Base-by-base conservation (phyloP, 2,888 invertebrate genomes). In the Phyllotreta cruciferae region DNA sequence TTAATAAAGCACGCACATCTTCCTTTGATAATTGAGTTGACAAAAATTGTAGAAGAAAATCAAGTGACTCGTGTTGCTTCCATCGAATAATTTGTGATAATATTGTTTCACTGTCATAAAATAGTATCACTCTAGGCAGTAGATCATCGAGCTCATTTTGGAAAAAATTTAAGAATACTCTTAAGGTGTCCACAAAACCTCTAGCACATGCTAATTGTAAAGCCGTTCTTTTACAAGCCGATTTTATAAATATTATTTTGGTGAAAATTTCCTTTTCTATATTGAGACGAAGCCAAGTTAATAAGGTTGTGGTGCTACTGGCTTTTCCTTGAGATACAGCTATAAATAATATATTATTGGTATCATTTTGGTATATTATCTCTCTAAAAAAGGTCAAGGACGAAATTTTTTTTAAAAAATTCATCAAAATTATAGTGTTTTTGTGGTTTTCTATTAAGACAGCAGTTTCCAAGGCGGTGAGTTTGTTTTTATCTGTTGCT, bases 291-390 rank as follows among this genome's bases (percentile, higher is more conserved):
- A 55, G 38, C 55, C 55, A 55, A 8, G 41, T 42, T 42, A 55
- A 42, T 55, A 55, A 42, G 9, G 1, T 5, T 55, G 41, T 7
- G 6, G 55, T n/a, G 35, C 41, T 55, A 0, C 8, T n/a, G 9
- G 42, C 0, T 42, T 42, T 55, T 34, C 42, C 42, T 55, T 55
- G 41, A 34, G 10, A 11, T 34, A 55, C 10, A 13, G 42, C 41
- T 24, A 35, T 55, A 11, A 24, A 55, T 55, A 55, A 34, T 34
- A 55, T 42, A 42, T 55, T 55, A 35, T 55, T 34, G 3, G 34
- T 34, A 6, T 9, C 7, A n/a, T 42, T 34, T 7, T 6, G 8
- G 1, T 34, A 55, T 34, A 11, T 34, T 34, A 55, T 39, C 6
- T 55, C 42, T 42, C 9, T 24, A 34, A 55, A 55, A 1, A 55